Conservation (phyloP, 2,888 invertebrate species). For the Norana najaformis region DNA sequence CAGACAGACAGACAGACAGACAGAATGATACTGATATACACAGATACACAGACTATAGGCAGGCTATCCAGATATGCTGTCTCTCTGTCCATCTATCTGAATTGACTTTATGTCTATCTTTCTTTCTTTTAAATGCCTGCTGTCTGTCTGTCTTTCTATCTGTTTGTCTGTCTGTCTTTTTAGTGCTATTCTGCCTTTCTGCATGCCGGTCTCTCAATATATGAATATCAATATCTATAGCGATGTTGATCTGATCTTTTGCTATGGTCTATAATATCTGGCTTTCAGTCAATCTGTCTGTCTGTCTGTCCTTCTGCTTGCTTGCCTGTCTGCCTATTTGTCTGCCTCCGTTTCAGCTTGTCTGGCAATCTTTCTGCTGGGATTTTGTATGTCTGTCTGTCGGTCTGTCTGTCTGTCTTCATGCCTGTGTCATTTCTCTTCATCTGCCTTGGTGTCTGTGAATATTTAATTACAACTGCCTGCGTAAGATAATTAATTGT, state of each 20-base stretch:
- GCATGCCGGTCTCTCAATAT: not conserved
- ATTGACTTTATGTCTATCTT: not conserved
- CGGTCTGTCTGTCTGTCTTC: not conserved
- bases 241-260: too few relatives aligned
- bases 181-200: not conserved
- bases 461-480: not conserved
- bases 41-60: too few relatives aligned
- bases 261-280: too few relatives aligned
- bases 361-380: not conserved
- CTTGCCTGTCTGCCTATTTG: not conserved
- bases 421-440: not conserved
- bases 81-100: not conserved
- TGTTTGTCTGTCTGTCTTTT: not conserved
- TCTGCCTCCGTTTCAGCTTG: not conserved
- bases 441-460: not conserved
- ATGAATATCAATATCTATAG: too few relatives aligned
- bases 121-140: too few relatives aligned
- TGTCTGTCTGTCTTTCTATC: not conserved
- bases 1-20: not conserved
- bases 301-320: too few relatives aligned
- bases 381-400: not conserved
- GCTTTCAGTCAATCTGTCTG: not conserved
- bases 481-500: not conserved
- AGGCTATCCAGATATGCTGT: too few relatives aligned
- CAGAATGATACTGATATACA: not conserved